Percentiles rank a stretch among this genome's conserved stretches.
These are phyloP conservation scores for Drosophila suzukii DNA, from an alignment of 1,140 invertebrate species.

Conservation along the genomic window DNA sequence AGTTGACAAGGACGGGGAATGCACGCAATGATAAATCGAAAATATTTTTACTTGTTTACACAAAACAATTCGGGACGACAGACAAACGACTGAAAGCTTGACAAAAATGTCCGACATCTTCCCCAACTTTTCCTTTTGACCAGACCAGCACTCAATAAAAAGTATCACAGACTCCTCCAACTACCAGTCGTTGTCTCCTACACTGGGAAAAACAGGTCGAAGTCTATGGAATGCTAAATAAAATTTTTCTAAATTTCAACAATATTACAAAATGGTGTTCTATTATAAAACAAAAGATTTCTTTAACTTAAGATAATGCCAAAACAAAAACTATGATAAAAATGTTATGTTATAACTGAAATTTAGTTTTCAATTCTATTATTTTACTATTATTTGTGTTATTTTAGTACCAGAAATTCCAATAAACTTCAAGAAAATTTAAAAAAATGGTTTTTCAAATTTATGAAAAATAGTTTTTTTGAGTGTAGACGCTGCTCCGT, in stretches of 20 bases:
- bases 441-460: background rate
- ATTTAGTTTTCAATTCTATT: background rate
- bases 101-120: slow-evolving; percentile 46
- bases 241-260: too few relatives aligned
- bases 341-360: too few relatives aligned
- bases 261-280: too few relatives aligned
- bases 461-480: background rate
- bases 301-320: too few relatives aligned
- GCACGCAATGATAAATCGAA: slow-evolving; percentile 79
- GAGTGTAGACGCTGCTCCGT: slow-evolving; percentile 33
- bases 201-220: background rate
- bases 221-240: too few relatives aligned
- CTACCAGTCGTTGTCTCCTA: slow-evolving; percentile 20
- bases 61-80: slow-evolving; percentile 54
- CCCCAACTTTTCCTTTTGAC: slow-evolving; percentile 31
- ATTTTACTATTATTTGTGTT: too few relatives aligned
- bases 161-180: slow-evolving; percentile 50
- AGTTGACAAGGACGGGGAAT: slow-evolving; percentile 51
- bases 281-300: background rate
- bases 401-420: too few relatives aligned
- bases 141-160: slow-evolving; percentile 50
- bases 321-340: too few relatives aligned
- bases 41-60: slow-evolving; percentile 78
- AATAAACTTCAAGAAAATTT: too few relatives aligned
- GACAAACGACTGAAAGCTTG: slow-evolving; percentile 39